Base-by-base conservation (phyloP, 1,140 invertebrate genomes). In the Drosophila persimilis region DNA sequence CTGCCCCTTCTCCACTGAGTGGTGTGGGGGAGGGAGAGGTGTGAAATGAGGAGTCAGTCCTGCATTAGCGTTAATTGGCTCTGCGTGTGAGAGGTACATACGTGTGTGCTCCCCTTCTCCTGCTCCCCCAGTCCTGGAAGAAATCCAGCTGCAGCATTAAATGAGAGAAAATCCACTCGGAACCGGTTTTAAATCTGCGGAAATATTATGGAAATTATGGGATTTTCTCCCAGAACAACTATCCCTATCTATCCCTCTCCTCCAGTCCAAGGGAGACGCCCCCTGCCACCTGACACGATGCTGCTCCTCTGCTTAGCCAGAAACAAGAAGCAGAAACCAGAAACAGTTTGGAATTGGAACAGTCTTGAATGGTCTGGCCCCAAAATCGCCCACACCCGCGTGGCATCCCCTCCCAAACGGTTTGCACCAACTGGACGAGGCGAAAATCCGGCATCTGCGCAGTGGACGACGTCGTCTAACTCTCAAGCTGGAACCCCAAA, bases 51-150 rank as follows among this genome's bases (percentile, higher is more conserved):
- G 83, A 56, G 64, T 57, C n/a, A 2, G 69, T 47, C 72, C 41
- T 79, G 66, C 78, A 88, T 88, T 88, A 81, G 75, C 61, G 79
- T 58, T 88, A 76, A 88, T 88, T 80, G 73, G 73, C 58, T 62
- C 39, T 20, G 55, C 63, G 59, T 75, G 64, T 45, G 60, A 66
- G 66, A 77, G 75, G 41, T 31, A 39, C 11, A 43, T 20, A 56
- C 63, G 35, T 39, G 35, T 4, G 4, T 11, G 4, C 35, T 39
- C 35, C 11, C 5, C 31, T 29, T 6, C 29, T 6, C 6, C 26
- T 6, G 5, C 29, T 29, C 7, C 29, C 7, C 29, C 29, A 31
- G 7, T 8, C 29, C 31, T 3, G 3, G 31, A 31, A 31, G 31
- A 31, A 31, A 8, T 56, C 29, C 22, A 39, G 3, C 1, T 7